These are phyloP conservation scores for Elephas maximus DNA, from an alignment of 2,113 vertebrate species.

Conservation along the genomic window DNA sequence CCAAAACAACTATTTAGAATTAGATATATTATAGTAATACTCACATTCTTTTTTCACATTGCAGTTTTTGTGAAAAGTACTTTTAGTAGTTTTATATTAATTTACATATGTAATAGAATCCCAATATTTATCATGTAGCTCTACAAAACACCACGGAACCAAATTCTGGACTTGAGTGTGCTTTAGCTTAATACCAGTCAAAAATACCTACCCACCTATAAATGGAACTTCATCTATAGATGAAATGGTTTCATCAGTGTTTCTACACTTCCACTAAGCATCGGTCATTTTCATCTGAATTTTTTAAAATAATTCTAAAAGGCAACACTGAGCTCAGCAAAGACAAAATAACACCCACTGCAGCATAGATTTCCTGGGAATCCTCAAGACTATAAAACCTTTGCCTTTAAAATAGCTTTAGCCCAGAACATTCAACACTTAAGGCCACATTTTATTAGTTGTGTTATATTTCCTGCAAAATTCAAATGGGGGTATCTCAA, in stretches of 20 bases:
- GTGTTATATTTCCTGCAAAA: slow-evolving; percentile 73
- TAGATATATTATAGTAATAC: neutral
- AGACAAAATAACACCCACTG: neutral
- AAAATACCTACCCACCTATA: neutral
- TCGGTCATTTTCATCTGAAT: neutral
- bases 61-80: neutral
- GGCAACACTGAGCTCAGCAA: neutral
- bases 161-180: neutral
- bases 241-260: neutral
- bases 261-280: slow-evolving; percentile 2
- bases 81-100: neutral
- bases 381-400: slow-evolving; percentile 50
- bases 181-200: neutral
- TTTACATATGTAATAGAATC: slow-evolving; percentile 24
- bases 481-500: slow-evolving; percentile 69
- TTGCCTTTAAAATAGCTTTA: slow-evolving; percentile 73
- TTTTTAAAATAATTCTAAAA: slow-evolving; percentile 61
- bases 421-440: slow-evolving; percentile 62
- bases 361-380: neutral
- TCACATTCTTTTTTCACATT: neutral
- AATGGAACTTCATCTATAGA: neutral
- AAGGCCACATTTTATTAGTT: slow-evolving; percentile 72
- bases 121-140: neutral
- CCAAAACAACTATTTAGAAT: slow-evolving; percentile 34
- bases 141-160: neutral